A percentile compares a stretch with the other conserved stretches of the same genome.
Conservation (phyloP, 2,888 invertebrate genomes). For the Spilosoma lubricipeda region DNA sequence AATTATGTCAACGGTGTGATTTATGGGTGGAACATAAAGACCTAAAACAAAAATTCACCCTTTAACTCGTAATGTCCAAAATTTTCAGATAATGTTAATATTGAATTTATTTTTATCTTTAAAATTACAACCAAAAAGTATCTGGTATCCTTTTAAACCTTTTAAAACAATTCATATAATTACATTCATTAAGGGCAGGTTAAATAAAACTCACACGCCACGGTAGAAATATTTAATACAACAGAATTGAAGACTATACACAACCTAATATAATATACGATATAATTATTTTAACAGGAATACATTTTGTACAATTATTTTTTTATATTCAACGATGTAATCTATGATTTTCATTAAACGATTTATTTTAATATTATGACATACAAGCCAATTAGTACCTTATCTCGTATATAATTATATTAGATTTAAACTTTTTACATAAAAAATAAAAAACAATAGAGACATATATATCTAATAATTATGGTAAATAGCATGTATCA, state of each 20-base stretch:
- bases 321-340: slow-evolving; percentile 46
- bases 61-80: too few species aligned
- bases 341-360: slow-evolving; percentile 45
- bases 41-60: too few species aligned
- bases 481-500: not conserved
- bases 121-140: not conserved
- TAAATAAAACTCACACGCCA: slow-evolving; percentile 52
- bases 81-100: too few species aligned
- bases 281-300: slow-evolving; percentile 54
- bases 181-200: slow-evolving; percentile 5
- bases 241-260: slow-evolving; percentile 72
- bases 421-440: not conserved
- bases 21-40: too few species aligned
- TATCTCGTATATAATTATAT: not conserved
- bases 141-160: not conserved
- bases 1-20: too few species aligned
- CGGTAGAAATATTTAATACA: slow-evolving; percentile 74
- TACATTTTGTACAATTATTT: slow-evolving; percentile 59
- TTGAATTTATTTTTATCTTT: not conserved
- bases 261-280: slow-evolving; percentile 61
- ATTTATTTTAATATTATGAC: slow-evolving; percentile 40
- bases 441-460: not conserved
- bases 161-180: not conserved
- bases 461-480: not conserved
- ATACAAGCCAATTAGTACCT: slow-evolving; percentile 34